phyloP scores from a whole-genome alignment of 2,888 invertebrate species.

The Melieria crassipennis region DNA sequence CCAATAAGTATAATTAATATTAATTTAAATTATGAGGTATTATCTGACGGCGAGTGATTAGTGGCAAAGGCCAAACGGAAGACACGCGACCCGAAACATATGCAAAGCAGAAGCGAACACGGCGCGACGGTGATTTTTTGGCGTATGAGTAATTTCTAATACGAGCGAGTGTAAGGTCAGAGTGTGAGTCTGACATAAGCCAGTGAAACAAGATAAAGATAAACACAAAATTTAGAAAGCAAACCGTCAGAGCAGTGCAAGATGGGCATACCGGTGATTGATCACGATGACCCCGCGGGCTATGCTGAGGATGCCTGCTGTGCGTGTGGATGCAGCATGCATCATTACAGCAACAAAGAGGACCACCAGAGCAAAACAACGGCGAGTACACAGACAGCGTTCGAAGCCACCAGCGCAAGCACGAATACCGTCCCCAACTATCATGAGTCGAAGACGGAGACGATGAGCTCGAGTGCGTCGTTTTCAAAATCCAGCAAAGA shows the following conservation, averaged over 20 bases:
- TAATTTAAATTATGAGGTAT: no score
- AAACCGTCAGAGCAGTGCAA: not conserved
- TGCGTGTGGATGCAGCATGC: not conserved
- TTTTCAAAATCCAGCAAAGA: constrained; percentile 3
- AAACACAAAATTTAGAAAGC: not conserved
- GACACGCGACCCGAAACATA: no score
- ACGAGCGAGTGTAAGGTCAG: not conserved
- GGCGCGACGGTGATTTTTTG: not conserved
- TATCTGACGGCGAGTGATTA: not conserved
- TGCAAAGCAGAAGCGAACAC: not conserved
- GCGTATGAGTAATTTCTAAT: not conserved
- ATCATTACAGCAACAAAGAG: not conserved
- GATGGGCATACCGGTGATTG: constrained; percentile 24
- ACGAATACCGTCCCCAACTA: constrained; percentile 21
- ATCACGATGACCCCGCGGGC: constrained; percentile 17
- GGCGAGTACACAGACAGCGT: no score
- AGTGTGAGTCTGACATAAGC: not conserved
- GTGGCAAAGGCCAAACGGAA: not conserved
- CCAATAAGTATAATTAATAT: no score
- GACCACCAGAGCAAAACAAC: not conserved
- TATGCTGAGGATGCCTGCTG: not conserved
- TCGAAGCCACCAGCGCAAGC: constrained; percentile 2
- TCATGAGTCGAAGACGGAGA: constrained; percentile 16
- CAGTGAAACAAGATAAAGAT: not conserved
- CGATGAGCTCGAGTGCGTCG: constrained; percentile 12